These are phyloP conservation scores for Amitus sp. DNA, from an alignment of 2,888 invertebrate species.

Conservation along the genomic window DNA sequence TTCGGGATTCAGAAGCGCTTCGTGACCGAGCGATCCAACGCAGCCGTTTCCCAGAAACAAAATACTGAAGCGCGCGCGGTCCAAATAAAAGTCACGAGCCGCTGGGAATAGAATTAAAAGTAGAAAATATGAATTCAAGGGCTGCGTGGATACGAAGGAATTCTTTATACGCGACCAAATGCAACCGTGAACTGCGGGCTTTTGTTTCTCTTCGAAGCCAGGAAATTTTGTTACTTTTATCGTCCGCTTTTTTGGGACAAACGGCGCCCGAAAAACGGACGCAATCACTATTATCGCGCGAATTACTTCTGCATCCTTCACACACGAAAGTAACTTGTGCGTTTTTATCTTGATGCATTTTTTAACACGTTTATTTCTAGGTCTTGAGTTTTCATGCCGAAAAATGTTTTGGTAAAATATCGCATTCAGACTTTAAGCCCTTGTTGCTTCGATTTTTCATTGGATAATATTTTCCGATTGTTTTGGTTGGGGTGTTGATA, in stretches of 20 bases:
- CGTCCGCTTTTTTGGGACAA: background rate
- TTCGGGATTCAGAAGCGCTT: constrained; percentile 47
- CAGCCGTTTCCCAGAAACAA: constrained; percentile 30
- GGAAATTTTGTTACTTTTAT: background rate
- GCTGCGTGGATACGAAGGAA: constrained; percentile 21
- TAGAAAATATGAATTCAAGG: constrained; percentile 34
- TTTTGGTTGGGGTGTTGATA: too few relatives aligned
- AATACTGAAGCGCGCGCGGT: constrained; percentile 25
- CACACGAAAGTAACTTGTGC: too few relatives aligned
- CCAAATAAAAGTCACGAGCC: constrained; percentile 38
- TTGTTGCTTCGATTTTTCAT: too few relatives aligned
- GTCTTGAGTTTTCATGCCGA: too few relatives aligned
- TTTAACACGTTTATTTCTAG: too few relatives aligned
- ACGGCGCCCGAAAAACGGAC: too few relatives aligned
- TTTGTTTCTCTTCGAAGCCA: background rate
- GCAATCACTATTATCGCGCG: too few relatives aligned
- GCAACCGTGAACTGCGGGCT: constrained; percentile 15
- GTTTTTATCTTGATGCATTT: too few relatives aligned
- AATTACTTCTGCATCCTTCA: too few relatives aligned
- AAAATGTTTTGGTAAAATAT: too few relatives aligned
- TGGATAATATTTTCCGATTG: too few relatives aligned
- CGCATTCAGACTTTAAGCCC: too few relatives aligned
- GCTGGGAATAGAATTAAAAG: constrained; percentile 41
- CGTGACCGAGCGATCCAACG: constrained; percentile 47
- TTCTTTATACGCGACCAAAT: constrained; percentile 22